Percentiles rank a stretch among this genome's conserved stretches.
phyloP scores from a whole-genome alignment of 2,888 invertebrate genomes.

The Eupithecia centaureata region DNA sequence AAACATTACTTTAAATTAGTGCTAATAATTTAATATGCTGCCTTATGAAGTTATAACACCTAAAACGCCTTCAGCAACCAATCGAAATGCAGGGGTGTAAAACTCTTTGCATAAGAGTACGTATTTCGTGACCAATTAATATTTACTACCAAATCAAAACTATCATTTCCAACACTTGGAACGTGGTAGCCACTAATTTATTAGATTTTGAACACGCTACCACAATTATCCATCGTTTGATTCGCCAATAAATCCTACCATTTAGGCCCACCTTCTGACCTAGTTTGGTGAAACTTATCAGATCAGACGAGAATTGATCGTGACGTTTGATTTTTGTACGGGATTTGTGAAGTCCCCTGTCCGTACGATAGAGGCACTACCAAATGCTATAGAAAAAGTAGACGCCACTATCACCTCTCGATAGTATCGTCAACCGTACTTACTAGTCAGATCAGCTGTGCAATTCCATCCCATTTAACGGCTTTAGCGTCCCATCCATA shows the following conservation, averaged over 20 bases:
- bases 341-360: too few relatives aligned
- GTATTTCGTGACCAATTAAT: background rate
- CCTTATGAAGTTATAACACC: background rate
- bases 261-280: constrained; percentile 10
- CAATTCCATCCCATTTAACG: too few relatives aligned
- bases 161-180: constrained; percentile 12
- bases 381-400: too few relatives aligned
- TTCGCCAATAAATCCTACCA: constrained; percentile 19
- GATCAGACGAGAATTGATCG: too few relatives aligned
- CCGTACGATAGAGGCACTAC: too few relatives aligned
- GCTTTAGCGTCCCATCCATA: too few relatives aligned
- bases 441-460: too few relatives aligned
- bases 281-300: constrained; percentile 14
- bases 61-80: background rate
- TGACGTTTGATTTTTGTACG: too few relatives aligned
- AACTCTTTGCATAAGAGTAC: background rate
- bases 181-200: constrained; percentile 12
- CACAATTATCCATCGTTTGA: constrained; percentile 18
- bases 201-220: constrained; percentile 31
- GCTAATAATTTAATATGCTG: too few relatives aligned
- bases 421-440: too few relatives aligned
- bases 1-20: too few relatives aligned
- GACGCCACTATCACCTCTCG: too few relatives aligned
- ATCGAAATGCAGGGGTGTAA: background rate
- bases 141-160: background rate